Evolutionary conservation across 1,140 invertebrate genomes (phyloP).

Genomic region (Tyrophagus putrescentiae): DNA sequence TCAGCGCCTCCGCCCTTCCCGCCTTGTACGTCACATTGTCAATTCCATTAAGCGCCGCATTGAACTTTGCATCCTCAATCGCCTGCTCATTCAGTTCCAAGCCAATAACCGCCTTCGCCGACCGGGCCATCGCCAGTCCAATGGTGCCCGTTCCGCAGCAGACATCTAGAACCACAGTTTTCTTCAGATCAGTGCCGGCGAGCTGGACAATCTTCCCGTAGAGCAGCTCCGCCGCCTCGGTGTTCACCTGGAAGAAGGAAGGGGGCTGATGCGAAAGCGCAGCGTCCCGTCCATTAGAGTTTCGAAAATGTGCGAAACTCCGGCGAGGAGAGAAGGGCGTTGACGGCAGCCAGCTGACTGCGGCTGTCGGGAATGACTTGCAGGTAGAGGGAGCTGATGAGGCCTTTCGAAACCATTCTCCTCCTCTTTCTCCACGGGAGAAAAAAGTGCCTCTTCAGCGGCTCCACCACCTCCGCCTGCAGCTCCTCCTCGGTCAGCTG

Average conservation of each 20-base stretch:
- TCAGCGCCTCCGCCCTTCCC: slow-evolving; percentile 78
- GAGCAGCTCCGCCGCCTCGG: slow-evolving; percentile 63
- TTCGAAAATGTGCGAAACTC: slow-evolving; percentile 19
- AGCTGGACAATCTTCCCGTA: slow-evolving; percentile 69
- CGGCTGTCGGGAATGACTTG: slow-evolving; percentile 40
- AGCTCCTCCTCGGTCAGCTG: slow-evolving; percentile 34
- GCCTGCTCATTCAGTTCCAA: slow-evolving; percentile 73
- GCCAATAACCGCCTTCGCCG: slow-evolving; percentile 51
- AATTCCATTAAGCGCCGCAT: slow-evolving; percentile 59
- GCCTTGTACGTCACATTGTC: slow-evolving; percentile 72
- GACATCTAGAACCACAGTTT: slow-evolving; percentile 70
- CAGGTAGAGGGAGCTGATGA: slow-evolving; percentile 82
- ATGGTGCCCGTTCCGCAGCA: slow-evolving; percentile 97
- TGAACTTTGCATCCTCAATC: slow-evolving; percentile 72
- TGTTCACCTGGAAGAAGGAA: slow-evolving; percentile 87
- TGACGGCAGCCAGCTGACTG: slow-evolving; percentile 50
- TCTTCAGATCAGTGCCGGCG: slow-evolving; percentile 43
- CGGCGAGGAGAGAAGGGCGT: no score
- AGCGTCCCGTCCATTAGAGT: slow-evolving; percentile 32
- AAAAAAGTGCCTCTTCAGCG: slow-evolving; percentile 39
- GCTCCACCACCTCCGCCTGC: slow-evolving; percentile 7
- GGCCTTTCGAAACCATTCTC: slow-evolving; percentile 60
- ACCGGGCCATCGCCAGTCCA: slow-evolving; percentile 62
- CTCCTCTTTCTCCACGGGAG: slow-evolving; percentile 56
- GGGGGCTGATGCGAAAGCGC: slow-evolving; percentile 77